Evolutionary conservation across 2,888 invertebrate genomes (phyloP).

Genomic region (Harpagoxenus sublaevis): DNA sequence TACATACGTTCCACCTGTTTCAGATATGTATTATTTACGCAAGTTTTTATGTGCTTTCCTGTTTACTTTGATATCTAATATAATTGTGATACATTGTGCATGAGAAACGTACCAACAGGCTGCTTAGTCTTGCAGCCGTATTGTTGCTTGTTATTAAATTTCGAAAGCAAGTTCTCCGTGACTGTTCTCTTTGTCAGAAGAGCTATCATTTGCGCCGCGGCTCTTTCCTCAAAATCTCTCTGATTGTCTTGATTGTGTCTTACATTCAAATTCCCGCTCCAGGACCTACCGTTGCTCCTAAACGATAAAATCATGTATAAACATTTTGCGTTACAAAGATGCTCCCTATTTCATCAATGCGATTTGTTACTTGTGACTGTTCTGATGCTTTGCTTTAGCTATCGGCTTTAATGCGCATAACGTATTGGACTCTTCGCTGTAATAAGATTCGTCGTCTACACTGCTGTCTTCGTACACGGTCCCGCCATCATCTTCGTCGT

Average conservation of each 20-base stretch:
- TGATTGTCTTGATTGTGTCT: slow-evolving; percentile 96
- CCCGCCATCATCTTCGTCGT: slow-evolving; percentile 81
- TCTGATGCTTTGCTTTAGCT: slow-evolving; percentile 66
- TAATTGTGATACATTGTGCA: neutral
- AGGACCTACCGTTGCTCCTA: slow-evolving; percentile 88
- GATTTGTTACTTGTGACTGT: slow-evolving; percentile 65
- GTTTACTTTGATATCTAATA: slow-evolving; percentile 22
- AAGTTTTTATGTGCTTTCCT: slow-evolving; percentile 2
- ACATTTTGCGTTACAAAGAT: neutral
- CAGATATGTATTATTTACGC: slow-evolving; percentile 20
- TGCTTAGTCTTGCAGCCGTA: slow-evolving; percentile 75
- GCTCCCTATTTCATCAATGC: slow-evolving; percentile 65
- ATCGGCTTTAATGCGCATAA: slow-evolving; percentile 70
- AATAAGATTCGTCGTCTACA: slow-evolving; percentile 81
- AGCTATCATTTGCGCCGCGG: slow-evolving; percentile 90
- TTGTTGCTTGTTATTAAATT: slow-evolving; percentile 76
- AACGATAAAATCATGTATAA: slow-evolving; percentile 18
- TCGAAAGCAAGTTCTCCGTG: slow-evolving; percentile 76
- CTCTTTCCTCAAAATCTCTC: slow-evolving; percentile 93
- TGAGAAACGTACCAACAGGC: slow-evolving; percentile 78
- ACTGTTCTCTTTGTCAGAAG: slow-evolving; percentile 87
- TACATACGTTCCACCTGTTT: slow-evolving; percentile 91
- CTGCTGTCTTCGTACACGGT: slow-evolving; percentile 80
- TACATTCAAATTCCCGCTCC: slow-evolving; percentile 92
- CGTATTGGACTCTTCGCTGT: slow-evolving; percentile 81